These are phyloP conservation scores for Clupea harengus DNA, from an alignment of 2,113 vertebrate genomes.

Conservation along the genomic window DNA sequence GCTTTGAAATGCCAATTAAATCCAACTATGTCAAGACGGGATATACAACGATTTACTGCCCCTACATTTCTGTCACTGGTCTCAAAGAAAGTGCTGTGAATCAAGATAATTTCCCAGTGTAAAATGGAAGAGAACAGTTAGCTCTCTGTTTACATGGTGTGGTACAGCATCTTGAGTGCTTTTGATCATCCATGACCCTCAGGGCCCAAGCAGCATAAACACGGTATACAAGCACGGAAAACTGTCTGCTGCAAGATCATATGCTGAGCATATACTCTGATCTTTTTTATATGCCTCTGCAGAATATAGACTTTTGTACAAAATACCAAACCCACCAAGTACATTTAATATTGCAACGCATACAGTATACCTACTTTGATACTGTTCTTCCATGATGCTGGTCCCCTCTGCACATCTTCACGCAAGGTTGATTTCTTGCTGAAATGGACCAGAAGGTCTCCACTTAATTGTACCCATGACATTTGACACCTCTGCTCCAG, in stretches of 20 bases:
- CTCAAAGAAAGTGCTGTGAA: background rate
- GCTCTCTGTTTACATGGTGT: background rate
- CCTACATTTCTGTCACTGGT: constrained; percentile 11
- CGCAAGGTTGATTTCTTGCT: no score
- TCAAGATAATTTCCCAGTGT: background rate
- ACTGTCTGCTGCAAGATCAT: background rate
- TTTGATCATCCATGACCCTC: constrained; percentile 19
- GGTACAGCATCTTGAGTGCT: constrained; percentile 8
- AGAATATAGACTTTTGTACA: background rate
- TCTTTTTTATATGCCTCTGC: background rate
- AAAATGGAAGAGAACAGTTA: constrained; percentile 1
- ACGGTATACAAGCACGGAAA: background rate
- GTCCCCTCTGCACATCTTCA: no score
- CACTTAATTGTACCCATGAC: no score
- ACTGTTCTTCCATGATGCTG: no score
- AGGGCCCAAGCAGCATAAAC: background rate
- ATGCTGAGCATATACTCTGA: background rate
- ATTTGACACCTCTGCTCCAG: no score
- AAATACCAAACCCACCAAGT: background rate
- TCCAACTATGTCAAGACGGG: constrained; percentile 42
- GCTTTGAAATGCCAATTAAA: constrained; percentile 48
- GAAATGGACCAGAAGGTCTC: no score
- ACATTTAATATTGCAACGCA: background rate
- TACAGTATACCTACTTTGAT: no score
- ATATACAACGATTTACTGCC: constrained; percentile 13